Conservation (phyloP, 2,888 invertebrate species). For the Lasioglossum malachurum region DNA sequence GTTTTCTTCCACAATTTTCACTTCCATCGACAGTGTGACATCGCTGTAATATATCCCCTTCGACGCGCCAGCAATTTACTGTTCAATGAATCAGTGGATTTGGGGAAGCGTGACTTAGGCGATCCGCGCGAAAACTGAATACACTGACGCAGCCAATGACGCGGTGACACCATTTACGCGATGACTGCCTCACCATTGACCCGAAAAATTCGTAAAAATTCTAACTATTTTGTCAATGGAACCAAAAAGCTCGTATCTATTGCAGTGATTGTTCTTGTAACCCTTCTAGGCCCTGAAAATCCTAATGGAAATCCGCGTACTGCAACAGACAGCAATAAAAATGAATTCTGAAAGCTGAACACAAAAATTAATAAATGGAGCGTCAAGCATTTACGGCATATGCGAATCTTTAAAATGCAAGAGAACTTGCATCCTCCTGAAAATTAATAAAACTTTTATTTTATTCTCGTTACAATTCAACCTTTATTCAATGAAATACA, state of each 20-base stretch:
- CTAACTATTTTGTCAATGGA: neutral
- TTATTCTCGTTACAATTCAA: too few species aligned
- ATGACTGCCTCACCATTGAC: neutral
- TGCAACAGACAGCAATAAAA: too few species aligned
- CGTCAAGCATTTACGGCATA: too few species aligned
- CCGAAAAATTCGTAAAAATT: neutral
- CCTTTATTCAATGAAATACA: too few species aligned
- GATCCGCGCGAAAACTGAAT: constrained; percentile 32
- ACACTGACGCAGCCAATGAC: neutral
- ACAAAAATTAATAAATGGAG: too few species aligned
- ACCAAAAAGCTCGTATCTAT: neutral
- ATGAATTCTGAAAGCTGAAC: neutral
- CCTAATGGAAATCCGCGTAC: too few species aligned
- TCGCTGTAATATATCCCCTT: constrained; percentile 34
- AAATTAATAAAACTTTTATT: too few species aligned
- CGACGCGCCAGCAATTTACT: constrained; percentile 35
- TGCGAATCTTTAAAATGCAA: too few species aligned
- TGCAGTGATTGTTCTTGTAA: neutral
- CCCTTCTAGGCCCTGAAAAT: neutral
- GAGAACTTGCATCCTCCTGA: too few species aligned
- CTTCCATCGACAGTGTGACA: neutral
- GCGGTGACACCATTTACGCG: neutral
- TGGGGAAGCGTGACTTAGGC: constrained; percentile 43
- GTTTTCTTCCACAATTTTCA: constrained; percentile 27
- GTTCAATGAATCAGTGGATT: constrained; percentile 46